These are phyloP conservation scores for Tenodera sinensis DNA, from an alignment of 2,888 invertebrate genomes.

Conservation along the genomic window DNA sequence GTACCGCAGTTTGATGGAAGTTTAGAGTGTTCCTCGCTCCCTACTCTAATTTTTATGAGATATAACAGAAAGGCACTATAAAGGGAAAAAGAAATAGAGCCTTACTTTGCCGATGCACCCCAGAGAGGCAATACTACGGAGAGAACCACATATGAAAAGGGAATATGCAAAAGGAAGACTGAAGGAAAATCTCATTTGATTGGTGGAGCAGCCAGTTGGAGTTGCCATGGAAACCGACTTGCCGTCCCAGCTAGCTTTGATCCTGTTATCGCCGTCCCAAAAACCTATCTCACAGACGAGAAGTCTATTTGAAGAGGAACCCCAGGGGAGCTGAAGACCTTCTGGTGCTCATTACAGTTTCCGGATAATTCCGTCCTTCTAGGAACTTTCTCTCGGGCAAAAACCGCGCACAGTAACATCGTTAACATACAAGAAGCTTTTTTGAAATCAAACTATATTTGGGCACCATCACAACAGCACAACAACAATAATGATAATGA, in stretches of 20 bases:
- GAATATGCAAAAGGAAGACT: neutral
- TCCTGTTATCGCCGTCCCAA: neutral
- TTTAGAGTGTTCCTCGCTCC: too few relatives aligned
- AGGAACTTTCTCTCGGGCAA: too few relatives aligned
- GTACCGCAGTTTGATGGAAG: too few relatives aligned
- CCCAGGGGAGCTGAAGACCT: neutral
- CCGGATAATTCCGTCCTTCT: neutral
- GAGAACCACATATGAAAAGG: neutral
- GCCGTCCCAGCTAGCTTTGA: neutral
- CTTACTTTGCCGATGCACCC: neutral
- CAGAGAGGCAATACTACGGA: neutral
- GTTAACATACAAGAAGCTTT: too few relatives aligned
- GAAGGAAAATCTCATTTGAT: neutral
- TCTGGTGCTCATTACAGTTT: neutral
- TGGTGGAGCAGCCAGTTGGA: neutral
- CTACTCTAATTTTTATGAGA: too few relatives aligned
- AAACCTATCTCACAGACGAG: neutral
- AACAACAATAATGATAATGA: too few relatives aligned
- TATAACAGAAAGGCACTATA: neutral
- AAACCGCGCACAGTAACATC: too few relatives aligned
- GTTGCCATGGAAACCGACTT: neutral
- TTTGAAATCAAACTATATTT: too few relatives aligned
- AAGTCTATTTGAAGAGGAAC: neutral
- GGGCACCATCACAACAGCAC: too few relatives aligned
- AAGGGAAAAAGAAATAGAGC: neutral